Percentiles rank a stretch among this genome's conserved stretches.
Conservation (phyloP, 2,888 invertebrate species). For the Cheilosia vernalis region DNA sequence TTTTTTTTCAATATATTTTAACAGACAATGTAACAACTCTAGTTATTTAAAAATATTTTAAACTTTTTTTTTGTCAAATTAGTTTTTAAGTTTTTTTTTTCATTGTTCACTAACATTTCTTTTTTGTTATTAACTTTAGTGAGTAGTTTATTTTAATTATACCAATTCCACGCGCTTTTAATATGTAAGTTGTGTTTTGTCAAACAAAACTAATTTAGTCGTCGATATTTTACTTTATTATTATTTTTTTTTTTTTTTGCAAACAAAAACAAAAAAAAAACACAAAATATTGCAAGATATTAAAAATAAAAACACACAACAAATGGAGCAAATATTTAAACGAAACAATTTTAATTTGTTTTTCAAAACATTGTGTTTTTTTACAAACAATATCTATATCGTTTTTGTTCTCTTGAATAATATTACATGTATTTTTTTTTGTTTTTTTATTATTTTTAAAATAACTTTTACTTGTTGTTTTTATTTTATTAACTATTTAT, state of each 20-base stretch:
- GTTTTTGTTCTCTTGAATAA: slow-evolving; percentile 57
- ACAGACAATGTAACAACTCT: slow-evolving; percentile 72
- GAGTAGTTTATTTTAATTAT: slow-evolving; percentile 77
- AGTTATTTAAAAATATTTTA: slow-evolving; percentile 70
- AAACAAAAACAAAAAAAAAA: slow-evolving; percentile 38
- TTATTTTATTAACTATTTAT: slow-evolving; percentile 73
- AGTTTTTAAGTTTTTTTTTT: slow-evolving; percentile 75
- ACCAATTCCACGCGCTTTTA: slow-evolving; percentile 79
- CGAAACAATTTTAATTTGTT: slow-evolving; percentile 60
- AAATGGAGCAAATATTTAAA: slow-evolving; percentile 43
- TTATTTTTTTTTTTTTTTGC: slow-evolving; percentile 15
- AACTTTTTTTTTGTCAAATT: slow-evolving; percentile 72
- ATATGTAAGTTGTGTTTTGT: slow-evolving; percentile 76
- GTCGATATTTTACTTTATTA: slow-evolving; percentile 85
- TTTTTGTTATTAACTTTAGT: slow-evolving; percentile 76
- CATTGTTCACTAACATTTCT: slow-evolving; percentile 76
- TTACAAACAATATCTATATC: slow-evolving; percentile 49
- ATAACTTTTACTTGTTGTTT: slow-evolving; percentile 71
- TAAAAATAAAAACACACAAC: slow-evolving; percentile 32
- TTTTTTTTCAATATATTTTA: slow-evolving; percentile 71
- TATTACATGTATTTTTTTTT: slow-evolving; percentile 61
- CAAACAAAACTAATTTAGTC: slow-evolving; percentile 76
- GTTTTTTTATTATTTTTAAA: slow-evolving; percentile 53
- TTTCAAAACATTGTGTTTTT: slow-evolving; percentile 62
- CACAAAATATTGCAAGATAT: slow-evolving; percentile 59